phyloP scores from a whole-genome alignment of 2,797 vertebrate species.

The Premnoplex brunnescens region DNA sequence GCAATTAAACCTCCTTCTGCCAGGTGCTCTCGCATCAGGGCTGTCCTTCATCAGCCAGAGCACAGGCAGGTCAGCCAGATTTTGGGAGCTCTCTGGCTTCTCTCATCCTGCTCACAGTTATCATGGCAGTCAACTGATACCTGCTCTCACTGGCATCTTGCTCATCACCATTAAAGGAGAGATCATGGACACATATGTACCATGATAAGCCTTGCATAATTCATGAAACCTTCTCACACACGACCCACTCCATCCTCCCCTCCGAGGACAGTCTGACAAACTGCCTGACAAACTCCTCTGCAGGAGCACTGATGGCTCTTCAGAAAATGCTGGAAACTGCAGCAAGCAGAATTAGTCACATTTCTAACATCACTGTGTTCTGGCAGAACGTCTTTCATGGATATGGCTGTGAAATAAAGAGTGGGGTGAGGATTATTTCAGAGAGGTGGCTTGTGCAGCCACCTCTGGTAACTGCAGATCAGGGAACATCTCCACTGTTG shows the following conservation, averaged over 20 bases:
- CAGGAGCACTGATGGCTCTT: not conserved
- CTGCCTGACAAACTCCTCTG: not conserved
- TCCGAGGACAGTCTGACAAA: fast-evolving
- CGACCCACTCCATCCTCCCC: not conserved
- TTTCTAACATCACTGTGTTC: not conserved
- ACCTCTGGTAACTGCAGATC: not conserved
- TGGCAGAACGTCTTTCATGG: not conserved
- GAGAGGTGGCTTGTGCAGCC: not conserved
- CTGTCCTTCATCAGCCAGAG: not conserved
- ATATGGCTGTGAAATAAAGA: not conserved
- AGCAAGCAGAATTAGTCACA: not conserved
- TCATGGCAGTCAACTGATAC: not conserved
- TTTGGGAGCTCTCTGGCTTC: not conserved
- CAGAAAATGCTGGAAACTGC: not conserved
- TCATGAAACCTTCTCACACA: not conserved
- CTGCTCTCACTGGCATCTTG: not conserved
- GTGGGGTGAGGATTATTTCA: not conserved
- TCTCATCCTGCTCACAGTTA: not conserved
- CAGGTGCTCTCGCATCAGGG: not conserved
- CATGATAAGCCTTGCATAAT: not conserved
- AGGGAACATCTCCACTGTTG: not conserved
- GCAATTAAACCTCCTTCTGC: conserved; percentile 34
- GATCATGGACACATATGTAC: not conserved
- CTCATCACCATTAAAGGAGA: not conserved
- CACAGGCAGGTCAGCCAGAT: not conserved